Conservation (phyloP, 1,140 invertebrate genomes). For the Geopemphigus sp. region DNA sequence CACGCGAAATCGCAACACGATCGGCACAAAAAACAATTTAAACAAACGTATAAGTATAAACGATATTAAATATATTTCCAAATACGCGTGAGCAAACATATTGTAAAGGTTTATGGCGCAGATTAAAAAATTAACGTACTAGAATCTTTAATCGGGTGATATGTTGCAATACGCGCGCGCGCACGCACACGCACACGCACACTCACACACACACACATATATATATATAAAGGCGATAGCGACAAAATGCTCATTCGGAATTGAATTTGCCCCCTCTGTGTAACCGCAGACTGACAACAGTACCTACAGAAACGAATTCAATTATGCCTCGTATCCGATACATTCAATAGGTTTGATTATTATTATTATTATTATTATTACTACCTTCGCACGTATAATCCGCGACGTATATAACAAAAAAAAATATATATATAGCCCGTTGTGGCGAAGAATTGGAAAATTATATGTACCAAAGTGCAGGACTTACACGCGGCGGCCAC, state of each 20-base stretch:
- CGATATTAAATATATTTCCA: too few species aligned
- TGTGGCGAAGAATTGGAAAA: too few species aligned
- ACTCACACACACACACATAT: too few species aligned
- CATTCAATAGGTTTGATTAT: conserved; percentile 36
- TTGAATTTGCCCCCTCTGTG: conserved; percentile 9
- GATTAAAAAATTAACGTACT: neutral
- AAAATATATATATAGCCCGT: too few species aligned
- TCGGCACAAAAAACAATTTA: too few species aligned
- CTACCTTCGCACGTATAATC: neutral
- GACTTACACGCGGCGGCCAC: too few species aligned
- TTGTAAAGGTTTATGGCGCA: conserved; percentile 4
- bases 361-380: neutral
- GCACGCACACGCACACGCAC: too few species aligned
- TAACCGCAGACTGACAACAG: neutral
- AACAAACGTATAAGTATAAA: too few species aligned
- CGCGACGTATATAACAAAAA: too few species aligned
- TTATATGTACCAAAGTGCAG: too few species aligned
- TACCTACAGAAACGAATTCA: conserved; percentile 27
- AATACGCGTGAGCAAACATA: too few species aligned
- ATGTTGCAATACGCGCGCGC: conserved; percentile 36
- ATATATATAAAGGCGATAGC: neutral
- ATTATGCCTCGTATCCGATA: neutral
- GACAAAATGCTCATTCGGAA: conserved; percentile 23
- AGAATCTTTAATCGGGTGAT: neutral
- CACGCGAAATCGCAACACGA: too few species aligned